A percentile compares a stretch with the other conserved stretches of the same genome.
Conservation (phyloP, 2,113 vertebrate species). For the Anhinga rufa region DNA sequence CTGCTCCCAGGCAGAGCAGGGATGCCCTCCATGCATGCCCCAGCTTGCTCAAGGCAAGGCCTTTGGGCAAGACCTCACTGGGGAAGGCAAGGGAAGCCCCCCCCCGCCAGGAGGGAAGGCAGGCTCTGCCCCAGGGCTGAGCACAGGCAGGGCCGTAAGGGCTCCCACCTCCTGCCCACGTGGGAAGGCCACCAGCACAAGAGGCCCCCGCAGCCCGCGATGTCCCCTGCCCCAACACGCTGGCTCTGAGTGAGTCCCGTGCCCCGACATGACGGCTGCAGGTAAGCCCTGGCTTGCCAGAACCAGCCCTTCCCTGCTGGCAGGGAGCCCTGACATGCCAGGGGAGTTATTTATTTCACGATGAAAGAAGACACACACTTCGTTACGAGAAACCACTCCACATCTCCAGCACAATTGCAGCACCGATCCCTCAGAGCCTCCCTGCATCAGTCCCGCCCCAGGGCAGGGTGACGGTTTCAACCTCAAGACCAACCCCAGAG, state of each 20-base stretch:
- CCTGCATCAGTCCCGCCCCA: background rate
- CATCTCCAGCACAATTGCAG: background rate
- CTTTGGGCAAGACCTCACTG: background rate
- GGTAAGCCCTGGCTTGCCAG: slow-evolving; percentile 34
- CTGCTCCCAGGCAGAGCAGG: background rate
- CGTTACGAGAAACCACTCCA: background rate
- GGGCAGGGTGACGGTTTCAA: background rate
- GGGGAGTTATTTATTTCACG: slow-evolving; percentile 4
- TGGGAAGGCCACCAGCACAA: background rate
- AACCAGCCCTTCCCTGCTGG: slow-evolving; percentile 9
- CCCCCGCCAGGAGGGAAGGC: background rate
- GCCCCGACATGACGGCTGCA: slow-evolving; percentile 8
- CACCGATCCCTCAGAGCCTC: background rate
- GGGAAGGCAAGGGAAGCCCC: background rate
- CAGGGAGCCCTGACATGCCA: slow-evolving; percentile 34
- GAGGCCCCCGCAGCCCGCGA: accelerated
- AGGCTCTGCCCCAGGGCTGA: background rate
- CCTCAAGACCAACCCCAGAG: background rate
- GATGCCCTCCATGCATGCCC: background rate
- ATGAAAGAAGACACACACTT: background rate
- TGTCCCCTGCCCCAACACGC: background rate
- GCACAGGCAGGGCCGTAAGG: background rate
- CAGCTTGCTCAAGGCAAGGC: background rate
- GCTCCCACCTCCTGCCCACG: background rate
- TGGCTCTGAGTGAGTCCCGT: background rate